These are phyloP conservation scores for Andrena fulva DNA, from an alignment of 2,888 invertebrate genomes.

Conservation along the genomic window DNA sequence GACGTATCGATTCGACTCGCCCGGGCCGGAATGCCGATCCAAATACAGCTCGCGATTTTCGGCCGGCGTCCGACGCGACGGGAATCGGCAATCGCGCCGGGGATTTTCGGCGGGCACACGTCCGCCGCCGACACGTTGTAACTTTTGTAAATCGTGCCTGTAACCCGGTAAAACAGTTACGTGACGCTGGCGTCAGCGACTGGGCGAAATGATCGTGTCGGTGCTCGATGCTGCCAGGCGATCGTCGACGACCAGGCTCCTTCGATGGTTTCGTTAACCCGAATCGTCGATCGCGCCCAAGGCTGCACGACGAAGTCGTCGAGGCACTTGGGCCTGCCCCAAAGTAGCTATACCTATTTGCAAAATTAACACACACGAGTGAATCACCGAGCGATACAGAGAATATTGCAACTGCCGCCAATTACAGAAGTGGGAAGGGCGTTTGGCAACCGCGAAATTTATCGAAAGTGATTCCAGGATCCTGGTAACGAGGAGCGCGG, in stretches of 20 bases:
- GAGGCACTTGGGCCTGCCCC: too few relatives aligned
- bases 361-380: too few relatives aligned
- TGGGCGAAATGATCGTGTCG: background rate
- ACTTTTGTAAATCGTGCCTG: conserved; percentile 55
- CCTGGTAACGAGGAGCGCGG: background rate
- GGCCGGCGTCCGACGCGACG: conserved; percentile 51
- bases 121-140: conserved; percentile 61
- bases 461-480: conserved; percentile 1
- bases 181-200: conserved; percentile 42
- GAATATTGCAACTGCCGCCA: background rate
- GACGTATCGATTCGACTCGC: conserved; percentile 52
- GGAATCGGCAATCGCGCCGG: conserved; percentile 58
- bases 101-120: conserved; percentile 62
- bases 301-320: too few relatives aligned
- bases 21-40: conserved; percentile 67
- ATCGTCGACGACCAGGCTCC: background rate
- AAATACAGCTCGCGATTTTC: conserved; percentile 67
- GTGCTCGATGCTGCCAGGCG: background rate
- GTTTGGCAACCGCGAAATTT: background rate
- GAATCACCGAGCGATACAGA: background rate
- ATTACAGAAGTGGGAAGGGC: background rate
- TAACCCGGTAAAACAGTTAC: conserved; percentile 71
- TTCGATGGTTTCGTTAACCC: background rate
- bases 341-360: too few relatives aligned
- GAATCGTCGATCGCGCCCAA: background rate